Percentiles rank a stretch among this genome's conserved stretches.
Evolutionary conservation across 1,140 invertebrate genomes (phyloP).

Genomic region (Zaprionus vittiger): DNA sequence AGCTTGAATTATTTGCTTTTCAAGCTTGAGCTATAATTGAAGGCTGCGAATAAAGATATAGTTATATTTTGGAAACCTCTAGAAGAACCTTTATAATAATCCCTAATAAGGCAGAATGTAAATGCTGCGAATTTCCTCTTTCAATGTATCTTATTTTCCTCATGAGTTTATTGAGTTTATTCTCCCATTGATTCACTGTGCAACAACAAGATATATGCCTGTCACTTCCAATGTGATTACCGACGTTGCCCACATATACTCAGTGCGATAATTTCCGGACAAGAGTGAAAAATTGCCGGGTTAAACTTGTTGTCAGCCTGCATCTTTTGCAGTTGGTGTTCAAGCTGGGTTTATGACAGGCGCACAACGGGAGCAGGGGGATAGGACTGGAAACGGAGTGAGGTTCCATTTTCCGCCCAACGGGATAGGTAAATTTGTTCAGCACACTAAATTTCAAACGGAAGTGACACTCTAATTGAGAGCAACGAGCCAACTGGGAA

Average conservation of each 20-base stretch:
- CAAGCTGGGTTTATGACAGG: conserved; percentile 17
- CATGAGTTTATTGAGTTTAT: neutral
- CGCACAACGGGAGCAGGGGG: neutral
- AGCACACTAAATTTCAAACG: conserved; percentile 42
- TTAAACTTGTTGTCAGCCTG: conserved; percentile 5
- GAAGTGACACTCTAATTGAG: conserved; percentile 50
- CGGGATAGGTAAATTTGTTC: conserved; percentile 69
- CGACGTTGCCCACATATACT: conserved; percentile 8
- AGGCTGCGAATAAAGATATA: neutral
- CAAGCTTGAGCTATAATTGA: neutral
- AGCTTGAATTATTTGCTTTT: neutral
- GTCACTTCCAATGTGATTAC: conserved; percentile 5
- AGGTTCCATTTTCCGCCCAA: conserved; percentile 11
- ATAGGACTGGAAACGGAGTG: neutral
- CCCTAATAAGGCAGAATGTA: neutral
- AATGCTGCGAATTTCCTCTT: neutral
- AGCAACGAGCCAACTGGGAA: conserved; percentile 58
- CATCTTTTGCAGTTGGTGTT: conserved; percentile 8
- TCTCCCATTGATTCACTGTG: neutral
- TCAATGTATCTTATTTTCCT: neutral
- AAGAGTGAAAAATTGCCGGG: conserved; percentile 12
- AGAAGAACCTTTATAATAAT: neutral
- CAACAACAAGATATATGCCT: neutral
- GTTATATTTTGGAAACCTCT: neutral
- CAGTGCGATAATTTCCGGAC: conserved; percentile 24